phyloP scores from a whole-genome alignment of 2,113 vertebrate species.

The zebrafish (Danio rerio) region DNA sequence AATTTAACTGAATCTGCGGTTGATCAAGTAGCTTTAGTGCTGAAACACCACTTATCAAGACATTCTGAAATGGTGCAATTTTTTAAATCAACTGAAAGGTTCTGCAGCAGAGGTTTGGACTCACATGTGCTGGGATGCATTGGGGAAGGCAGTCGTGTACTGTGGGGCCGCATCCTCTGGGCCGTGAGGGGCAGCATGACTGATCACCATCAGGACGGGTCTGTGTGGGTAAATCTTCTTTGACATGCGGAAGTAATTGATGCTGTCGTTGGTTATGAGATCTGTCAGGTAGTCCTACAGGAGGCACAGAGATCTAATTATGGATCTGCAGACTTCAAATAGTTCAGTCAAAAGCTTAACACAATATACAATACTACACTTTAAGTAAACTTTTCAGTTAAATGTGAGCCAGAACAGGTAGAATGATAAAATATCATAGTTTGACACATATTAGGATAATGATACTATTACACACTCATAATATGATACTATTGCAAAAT shows the following conservation, averaged over 20 bases:
- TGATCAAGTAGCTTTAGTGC: not conserved
- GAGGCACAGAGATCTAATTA: not conserved
- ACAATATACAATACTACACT: not conserved
- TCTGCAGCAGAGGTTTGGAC: constrained; percentile 51
- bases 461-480: too few species aligned
- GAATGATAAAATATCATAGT: too few species aligned
- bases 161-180: constrained; percentile 94
- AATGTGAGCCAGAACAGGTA: not conserved
- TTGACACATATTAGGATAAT: too few species aligned
- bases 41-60: not conserved
- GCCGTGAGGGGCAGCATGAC: constrained; percentile 93
- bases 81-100: not conserved
- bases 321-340: not conserved
- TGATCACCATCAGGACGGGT: constrained; percentile 93
- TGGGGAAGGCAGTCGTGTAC: constrained; percentile 90
- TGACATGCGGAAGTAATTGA: constrained; percentile 90
- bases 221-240: constrained; percentile 94
- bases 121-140: constrained; percentile 97
- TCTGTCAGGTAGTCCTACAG: constrained; percentile 94
- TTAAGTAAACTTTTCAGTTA: not conserved
- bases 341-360: not conserved
- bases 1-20: too few species aligned
- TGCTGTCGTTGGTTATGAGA: constrained; percentile 93
- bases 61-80: not conserved
- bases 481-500: too few species aligned